Percentiles rank a stretch among this genome's conserved stretches.
Conservation (phyloP, 2,113 vertebrate genomes). For the Chrysemys picta region DNA sequence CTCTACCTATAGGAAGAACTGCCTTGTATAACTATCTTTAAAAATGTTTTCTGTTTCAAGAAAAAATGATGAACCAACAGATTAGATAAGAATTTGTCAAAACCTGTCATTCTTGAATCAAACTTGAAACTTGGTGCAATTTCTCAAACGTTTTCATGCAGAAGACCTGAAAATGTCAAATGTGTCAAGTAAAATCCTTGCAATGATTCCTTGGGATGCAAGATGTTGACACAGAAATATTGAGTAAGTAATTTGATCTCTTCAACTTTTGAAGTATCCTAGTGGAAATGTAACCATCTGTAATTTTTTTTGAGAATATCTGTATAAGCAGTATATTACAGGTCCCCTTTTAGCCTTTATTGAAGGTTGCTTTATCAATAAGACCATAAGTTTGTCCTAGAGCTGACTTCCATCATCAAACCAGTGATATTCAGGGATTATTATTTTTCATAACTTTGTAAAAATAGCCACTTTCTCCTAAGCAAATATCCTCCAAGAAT, state of each 20-base stretch:
- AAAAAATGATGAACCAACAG: background rate
- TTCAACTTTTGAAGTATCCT: background rate
- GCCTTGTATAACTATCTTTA: background rate
- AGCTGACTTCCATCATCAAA: background rate
- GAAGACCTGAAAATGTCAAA: slow-evolving; percentile 10
- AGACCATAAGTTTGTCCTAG: background rate
- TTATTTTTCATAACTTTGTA: background rate
- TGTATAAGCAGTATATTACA: background rate
- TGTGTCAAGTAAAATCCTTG: background rate
- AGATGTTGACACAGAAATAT: background rate
- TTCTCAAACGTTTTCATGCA: background rate
- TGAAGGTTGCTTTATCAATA: background rate
- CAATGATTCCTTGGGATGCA: background rate
- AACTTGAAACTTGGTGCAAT: background rate
- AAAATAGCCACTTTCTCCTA: background rate
- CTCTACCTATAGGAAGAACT: background rate
- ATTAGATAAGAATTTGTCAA: background rate
- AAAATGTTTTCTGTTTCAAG: background rate
- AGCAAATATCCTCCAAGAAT: background rate
- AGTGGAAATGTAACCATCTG: background rate
- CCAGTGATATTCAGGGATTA: background rate
- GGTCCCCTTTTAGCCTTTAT: background rate
- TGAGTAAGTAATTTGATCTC: slow-evolving; percentile 11
- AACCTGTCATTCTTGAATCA: background rate
- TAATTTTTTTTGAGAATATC: background rate